A percentile compares a stretch with the other conserved stretches of the same genome.
Conservation (phyloP, 2,797 vertebrate genomes). For the Acanthis flammea region DNA sequence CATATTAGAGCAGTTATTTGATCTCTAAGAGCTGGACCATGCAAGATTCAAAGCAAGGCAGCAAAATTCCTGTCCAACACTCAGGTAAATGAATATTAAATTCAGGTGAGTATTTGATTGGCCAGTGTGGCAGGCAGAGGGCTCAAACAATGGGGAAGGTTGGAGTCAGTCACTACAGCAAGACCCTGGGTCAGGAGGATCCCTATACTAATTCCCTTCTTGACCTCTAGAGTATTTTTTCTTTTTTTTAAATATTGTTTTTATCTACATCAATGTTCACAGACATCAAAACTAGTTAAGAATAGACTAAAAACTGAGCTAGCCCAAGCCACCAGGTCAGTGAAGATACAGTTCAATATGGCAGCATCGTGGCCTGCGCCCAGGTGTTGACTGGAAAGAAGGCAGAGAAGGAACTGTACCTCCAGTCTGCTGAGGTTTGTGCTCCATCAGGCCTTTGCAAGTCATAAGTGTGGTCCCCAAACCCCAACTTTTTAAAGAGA, state of each 20-base stretch:
- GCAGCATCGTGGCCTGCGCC: background rate
- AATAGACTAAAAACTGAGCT: background rate
- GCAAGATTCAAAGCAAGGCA: background rate
- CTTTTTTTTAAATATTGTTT: accelerated
- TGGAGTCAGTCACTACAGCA: background rate
- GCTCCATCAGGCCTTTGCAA: background rate
- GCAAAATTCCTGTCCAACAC: background rate
- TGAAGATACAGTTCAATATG: background rate
- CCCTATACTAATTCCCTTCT: background rate
- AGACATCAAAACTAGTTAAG: background rate
- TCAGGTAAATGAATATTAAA: background rate
- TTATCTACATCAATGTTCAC: background rate
- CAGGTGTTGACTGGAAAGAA: accelerated
- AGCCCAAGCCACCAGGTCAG: background rate
- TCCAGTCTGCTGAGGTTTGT: background rate
- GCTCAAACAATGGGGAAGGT: background rate
- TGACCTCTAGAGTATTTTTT: background rate
- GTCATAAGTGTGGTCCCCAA: background rate
- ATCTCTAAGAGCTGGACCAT: background rate
- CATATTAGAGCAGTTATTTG: background rate
- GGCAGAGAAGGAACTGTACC: background rate
- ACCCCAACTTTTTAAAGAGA: background rate
- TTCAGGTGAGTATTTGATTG: background rate
- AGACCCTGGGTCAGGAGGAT: background rate
- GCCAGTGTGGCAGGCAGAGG: background rate